A percentile compares a stretch with the other conserved stretches of the same genome.
These are phyloP conservation scores for Aegypius monachus DNA, from an alignment of 2,113 vertebrate species.

Conservation along the genomic window DNA sequence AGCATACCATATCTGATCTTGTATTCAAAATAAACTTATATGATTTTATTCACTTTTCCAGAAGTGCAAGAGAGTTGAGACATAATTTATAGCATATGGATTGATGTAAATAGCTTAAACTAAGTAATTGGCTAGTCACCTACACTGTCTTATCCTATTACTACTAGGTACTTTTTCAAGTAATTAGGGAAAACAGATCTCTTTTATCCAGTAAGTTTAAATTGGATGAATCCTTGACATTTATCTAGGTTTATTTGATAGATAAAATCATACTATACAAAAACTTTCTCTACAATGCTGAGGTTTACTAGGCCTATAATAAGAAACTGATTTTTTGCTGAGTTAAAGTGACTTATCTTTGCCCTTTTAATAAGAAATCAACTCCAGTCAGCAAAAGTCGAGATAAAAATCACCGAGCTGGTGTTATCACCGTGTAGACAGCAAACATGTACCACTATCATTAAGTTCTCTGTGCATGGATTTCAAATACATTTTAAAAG, in stretches of 20 bases:
- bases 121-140: conserved; percentile 58
- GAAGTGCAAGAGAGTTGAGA: conserved; percentile 51
- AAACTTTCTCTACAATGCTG: background rate
- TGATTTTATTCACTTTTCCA: conserved; percentile 70
- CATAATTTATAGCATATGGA: conserved; percentile 58
- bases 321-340: conserved; percentile 33
- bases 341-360: conserved; percentile 56
- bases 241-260: conserved; percentile 25
- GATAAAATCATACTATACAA: conserved; percentile 38
- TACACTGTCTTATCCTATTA: conserved; percentile 40
- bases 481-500: conserved; percentile 47
- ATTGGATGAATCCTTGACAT: conserved; percentile 35
- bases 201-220: conserved; percentile 28
- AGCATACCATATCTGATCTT: conserved; percentile 63
- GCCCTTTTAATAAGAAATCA: conserved; percentile 55
- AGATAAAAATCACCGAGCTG: conserved; percentile 49
- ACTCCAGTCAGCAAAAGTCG: conserved; percentile 7
- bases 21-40: conserved; percentile 68
- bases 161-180: conserved; percentile 23
- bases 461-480: background rate
- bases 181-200: conserved; percentile 36
- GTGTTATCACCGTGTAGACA: background rate
- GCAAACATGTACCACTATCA: background rate
- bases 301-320: conserved; percentile 14
- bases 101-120: conserved; percentile 49